Evolutionary conservation across 2,888 invertebrate species (phyloP), one percentile per base, ranked within the genome.

Genomic region (Papilio protenor): DNA sequence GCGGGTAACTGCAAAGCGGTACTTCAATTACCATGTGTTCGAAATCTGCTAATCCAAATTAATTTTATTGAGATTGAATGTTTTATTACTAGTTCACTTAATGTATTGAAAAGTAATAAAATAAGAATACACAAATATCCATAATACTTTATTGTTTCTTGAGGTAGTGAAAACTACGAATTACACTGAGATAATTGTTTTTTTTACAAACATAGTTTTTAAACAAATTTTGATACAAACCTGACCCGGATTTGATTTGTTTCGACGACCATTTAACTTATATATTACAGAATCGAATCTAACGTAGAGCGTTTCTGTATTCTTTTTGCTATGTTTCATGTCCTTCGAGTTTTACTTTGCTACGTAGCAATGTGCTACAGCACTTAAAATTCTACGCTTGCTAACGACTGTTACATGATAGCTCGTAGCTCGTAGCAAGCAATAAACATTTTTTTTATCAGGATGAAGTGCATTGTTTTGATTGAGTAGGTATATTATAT

Each of bases 11-110:
- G 64, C 64, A 64, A 18, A 64, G 64, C 27, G 27, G 33, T 33
- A 27, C 64, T 64, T 64, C 33, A 33, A 64, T 64, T 64, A 64
- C 64, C 64, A 64, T 64, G 33, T 64, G 61, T 27, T 64, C 33
- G 27, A 64, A 64, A 64, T 64, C 27, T 12, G 16, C 64, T 64
- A 64, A 64, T 64, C 64, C 27, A 16, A 64, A 64, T 64, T 64
- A 64, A 64, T 33, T 18, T 27, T 64, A 64, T 33, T 8, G 27
- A 33, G 27, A 18, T 64, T 64, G 6, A 16, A 33, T 33, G 33
- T 64, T 64, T 64, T 16, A 64, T 64, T 16, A 64, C 64, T 64
- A 64, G 33, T 8, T 16, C 27, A 18, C 21, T 33, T 21, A 23
- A 59, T 2, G 57, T 59, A 59, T 59, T 59, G 57, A 59, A 23